Percentiles rank a stretch among this genome's conserved stretches.
These are phyloP conservation scores for Cheilosia vernalis DNA, from an alignment of 2,888 invertebrate species.

Conservation along the genomic window DNA sequence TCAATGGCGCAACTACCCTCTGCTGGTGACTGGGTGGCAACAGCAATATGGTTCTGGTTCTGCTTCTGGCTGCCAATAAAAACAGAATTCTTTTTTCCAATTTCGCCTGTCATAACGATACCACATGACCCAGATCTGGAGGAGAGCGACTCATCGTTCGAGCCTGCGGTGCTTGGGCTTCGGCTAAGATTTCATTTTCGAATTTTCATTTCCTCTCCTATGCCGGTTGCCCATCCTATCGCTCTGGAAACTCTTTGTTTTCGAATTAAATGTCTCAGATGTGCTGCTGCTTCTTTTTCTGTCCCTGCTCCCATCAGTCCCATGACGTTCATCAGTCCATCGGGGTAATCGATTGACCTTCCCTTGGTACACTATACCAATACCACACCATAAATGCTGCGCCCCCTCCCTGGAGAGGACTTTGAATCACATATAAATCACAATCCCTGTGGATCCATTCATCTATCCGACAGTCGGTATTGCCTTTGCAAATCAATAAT, in stretches of 20 bases:
- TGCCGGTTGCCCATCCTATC: background rate
- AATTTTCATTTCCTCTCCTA: slow-evolving; percentile 50
- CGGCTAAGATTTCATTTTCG: slow-evolving; percentile 59
- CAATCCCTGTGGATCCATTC: slow-evolving; percentile 57
- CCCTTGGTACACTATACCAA: slow-evolving; percentile 42
- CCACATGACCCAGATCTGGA: slow-evolving; percentile 61
- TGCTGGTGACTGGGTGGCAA: slow-evolving; percentile 16
- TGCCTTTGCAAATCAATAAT: slow-evolving; percentile 53
- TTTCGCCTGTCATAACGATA: slow-evolving; percentile 64
- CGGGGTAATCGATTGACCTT: slow-evolving; percentile 71
- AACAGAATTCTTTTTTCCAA: slow-evolving; percentile 39
- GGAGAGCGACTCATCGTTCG: slow-evolving; percentile 31
- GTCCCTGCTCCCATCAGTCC: slow-evolving; percentile 40
- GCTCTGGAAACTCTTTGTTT: slow-evolving; percentile 48
- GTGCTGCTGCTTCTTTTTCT: slow-evolving; percentile 30
- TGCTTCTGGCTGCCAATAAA: slow-evolving; percentile 68
- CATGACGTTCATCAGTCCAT: slow-evolving; percentile 57
- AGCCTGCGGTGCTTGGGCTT: slow-evolving; percentile 3
- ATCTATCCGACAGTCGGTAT: slow-evolving; percentile 44
- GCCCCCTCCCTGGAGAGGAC: slow-evolving; percentile 24
- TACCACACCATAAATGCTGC: background rate
- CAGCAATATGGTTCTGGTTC: slow-evolving; percentile 31
- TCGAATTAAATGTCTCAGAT: slow-evolving; percentile 68
- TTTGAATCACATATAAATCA: slow-evolving; percentile 59
- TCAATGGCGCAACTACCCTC: slow-evolving; percentile 37